Evolutionary conservation across 1,140 invertebrate genomes (phyloP).

Genomic region (Proctacanthus coquilletti): DNA sequence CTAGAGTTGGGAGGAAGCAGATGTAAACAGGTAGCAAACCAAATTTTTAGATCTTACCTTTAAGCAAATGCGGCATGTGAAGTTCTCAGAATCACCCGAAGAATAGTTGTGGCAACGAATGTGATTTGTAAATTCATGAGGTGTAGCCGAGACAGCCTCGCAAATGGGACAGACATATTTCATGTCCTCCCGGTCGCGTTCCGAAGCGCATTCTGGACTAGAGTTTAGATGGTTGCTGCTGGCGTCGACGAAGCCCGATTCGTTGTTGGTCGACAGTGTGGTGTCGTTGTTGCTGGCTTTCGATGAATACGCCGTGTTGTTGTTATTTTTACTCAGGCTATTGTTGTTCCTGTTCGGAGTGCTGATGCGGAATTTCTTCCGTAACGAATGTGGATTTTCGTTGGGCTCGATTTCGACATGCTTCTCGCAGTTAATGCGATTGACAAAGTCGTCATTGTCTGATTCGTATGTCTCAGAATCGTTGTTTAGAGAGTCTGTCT

Average conservation of each 20-base stretch:
- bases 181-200: conserved; percentile 23
- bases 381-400: conserved; percentile 20
- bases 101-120: conserved; percentile 47
- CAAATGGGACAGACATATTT: conserved; percentile 47
- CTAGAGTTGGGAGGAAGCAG: too few relatives aligned
- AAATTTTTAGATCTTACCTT: conserved; percentile 25
- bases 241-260: conserved; percentile 24
- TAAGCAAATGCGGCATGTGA: conserved; percentile 35
- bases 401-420: conserved; percentile 16
- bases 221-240: conserved; percentile 15
- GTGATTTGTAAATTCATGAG: conserved; percentile 52
- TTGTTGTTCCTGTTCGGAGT: conserved; percentile 9
- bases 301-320: neutral
- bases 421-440: too few relatives aligned
- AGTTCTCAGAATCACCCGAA: conserved; percentile 33
- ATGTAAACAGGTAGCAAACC: too few relatives aligned
- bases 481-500: neutral
- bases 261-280: conserved; percentile 11
- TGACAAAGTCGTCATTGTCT: neutral
- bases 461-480: neutral
- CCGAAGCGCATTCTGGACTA: conserved; percentile 22
- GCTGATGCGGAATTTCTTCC: conserved; percentile 24
- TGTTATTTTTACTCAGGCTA: neutral
- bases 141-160: conserved; percentile 37
- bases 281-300: neutral